Base-by-base conservation (phyloP, 2,797 vertebrate species). In the Gadopsis bispinosus region DNA sequence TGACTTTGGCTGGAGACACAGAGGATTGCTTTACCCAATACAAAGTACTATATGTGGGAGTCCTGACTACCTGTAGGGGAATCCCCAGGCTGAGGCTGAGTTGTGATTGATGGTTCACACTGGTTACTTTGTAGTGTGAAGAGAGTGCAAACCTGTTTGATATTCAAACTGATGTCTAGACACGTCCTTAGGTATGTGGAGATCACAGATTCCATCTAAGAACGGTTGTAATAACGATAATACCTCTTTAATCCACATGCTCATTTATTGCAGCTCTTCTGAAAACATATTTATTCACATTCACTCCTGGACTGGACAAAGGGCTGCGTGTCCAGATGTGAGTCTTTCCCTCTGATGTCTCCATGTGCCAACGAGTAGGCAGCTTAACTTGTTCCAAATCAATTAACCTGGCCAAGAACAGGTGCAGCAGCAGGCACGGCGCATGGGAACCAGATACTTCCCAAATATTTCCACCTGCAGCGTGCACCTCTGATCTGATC, bases 331-430 rank as follows among this genome's bases (percentile, higher is more conserved):
- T 61, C 68, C 55, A 35, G 37, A 29, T 72, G 29, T 37, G 54
- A 53, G 22, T 33, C 31, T 47, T 50, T 35, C 7, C 4, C 16
- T 65, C 29, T 22, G 62, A 9, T 56, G 33, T 62, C 22, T 68
- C n/a, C 19, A 6, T 39, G 48, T 39, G 56, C 39, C 60, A 54
- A 17, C 29, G 22, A 16, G 20, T 20, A 12, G 9, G 4, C 37
- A 33, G 41, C 58, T 43, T 69, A 50, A 47, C 65, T 47, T 69
- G 31, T 58, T 60, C 61, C 19, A 53, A 39, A 73, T 69, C 47
- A 65, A 14, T 61, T 43, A 39, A 64, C 59, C 53, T 69, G 58
- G 73, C 7, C 19, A 7, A 14, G 53, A 65, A 54, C 53, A 35
- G 43, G 29, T 31, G 48, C 48, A 35, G 41, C 55, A 71, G 47